Evolutionary conservation across 2,888 invertebrate genomes (phyloP), one percentile per base, ranked within the genome.

Genomic region (Erebia aethiops): DNA sequence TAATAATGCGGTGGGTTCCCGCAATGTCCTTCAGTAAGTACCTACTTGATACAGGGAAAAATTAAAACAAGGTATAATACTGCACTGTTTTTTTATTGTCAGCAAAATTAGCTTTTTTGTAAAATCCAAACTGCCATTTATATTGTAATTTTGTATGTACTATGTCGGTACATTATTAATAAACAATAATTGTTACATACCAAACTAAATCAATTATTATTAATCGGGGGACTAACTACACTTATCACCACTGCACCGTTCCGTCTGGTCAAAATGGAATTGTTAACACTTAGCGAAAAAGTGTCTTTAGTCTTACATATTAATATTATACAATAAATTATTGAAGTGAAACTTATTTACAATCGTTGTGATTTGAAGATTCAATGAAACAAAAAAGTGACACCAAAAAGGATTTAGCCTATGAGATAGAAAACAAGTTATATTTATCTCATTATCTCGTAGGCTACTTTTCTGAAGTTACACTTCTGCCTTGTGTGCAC

Each of bases 11-110:
- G 35, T 35, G 35, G 35, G 35, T 35, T 35, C 35, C 35, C 35
- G 35, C 35, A 35, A 7, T 35, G 0, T 35, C 35, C 35, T 35
- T 35, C 35, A 35, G 35, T 35, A 7, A 35, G 35, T 35, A 43
- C 43, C 2, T 46, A 11, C 46, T 46, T 10, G 11, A 3, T 16
- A 18, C 10, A 7, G 8, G 7, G 46, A 8, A 18, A 63, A 66
- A 58, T 61, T 54, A 64, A 56, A 56, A 18, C 58, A 62, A 60
- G 16, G 72, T 75, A 72, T 74, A 76, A 77, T 75, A 77, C 76
- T 76, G 77, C 73, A 69, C 72, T 63, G 63, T 65, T 73, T 73
- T 75, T 76, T 76, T 76, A 78, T 78, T 78, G 78, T 78, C 78
- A 78, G 76, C 77, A 66, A 72, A 76, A 75, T 71, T 75, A 74